phyloP scores from a whole-genome alignment of 2,888 invertebrate genomes.

The Euplexia lucipara region DNA sequence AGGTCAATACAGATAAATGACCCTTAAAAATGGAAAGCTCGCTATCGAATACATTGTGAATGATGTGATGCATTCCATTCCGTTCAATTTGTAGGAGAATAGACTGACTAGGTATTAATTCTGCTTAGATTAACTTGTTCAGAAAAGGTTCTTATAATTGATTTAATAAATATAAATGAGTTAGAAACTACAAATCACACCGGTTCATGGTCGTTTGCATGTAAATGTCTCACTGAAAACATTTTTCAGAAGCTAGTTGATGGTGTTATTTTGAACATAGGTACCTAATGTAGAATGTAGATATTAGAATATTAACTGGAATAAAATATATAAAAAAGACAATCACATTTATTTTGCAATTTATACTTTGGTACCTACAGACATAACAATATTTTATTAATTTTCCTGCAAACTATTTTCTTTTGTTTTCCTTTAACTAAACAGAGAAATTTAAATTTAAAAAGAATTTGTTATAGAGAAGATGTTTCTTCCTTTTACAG shows the following conservation, averaged over 20 bases:
- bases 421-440: background rate
- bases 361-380: no score
- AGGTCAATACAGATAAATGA: constrained; percentile 18
- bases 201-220: background rate
- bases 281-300: no score
- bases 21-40: constrained; percentile 21
- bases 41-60: constrained; percentile 8
- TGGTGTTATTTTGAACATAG: no score
- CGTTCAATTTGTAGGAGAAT: constrained; percentile 1
- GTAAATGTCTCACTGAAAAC: constrained; percentile 3
- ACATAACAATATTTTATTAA: no score
- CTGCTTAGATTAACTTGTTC: constrained; percentile 17
- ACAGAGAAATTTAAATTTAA: background rate
- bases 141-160: constrained; percentile 5
- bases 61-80: background rate
- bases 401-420: background rate
- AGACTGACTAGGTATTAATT: constrained; percentile 7
- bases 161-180: constrained; percentile 16
- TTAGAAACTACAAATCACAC: constrained; percentile 8
- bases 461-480: background rate
- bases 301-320: no score
- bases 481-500: constrained; percentile 55
- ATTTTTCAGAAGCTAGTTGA: background rate
- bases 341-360: background rate
- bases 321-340: no score